Evolutionary conservation across 2,888 invertebrate species (phyloP).

Genomic region (Conops quadrifasciatus): DNA sequence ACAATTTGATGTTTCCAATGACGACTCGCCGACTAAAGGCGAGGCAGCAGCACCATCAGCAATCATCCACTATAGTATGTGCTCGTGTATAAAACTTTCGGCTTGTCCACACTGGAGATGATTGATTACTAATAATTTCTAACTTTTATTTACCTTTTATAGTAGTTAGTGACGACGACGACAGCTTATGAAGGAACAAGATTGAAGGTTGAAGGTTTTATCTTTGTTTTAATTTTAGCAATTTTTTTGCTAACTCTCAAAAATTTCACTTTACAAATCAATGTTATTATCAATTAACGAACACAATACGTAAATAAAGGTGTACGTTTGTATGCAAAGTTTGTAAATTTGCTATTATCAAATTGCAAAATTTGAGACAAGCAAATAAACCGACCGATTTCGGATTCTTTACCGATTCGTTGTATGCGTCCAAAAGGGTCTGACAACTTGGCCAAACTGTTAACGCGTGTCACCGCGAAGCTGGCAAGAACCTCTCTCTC

Average conservation of each 20-base stretch:
- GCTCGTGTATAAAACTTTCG: no score
- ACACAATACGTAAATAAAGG: background rate
- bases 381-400: constrained; percentile 10
- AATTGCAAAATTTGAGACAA: background rate
- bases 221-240: background rate
- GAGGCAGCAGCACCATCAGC: background rate
- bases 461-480: background rate
- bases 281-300: background rate
- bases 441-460: constrained; percentile 41
- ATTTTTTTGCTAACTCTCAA: background rate
- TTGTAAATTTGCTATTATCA: background rate
- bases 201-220: background rate
- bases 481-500: background rate
- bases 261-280: background rate
- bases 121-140: no score
- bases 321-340: background rate
- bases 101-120: background rate
- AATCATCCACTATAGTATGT: no score
- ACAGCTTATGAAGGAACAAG: background rate
- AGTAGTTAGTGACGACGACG: background rate
- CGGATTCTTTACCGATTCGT: background rate
- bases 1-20: background rate
- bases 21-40: no score
- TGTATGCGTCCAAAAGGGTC: constrained; percentile 51
- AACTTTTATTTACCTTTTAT: background rate